These are phyloP conservation scores for Hirtodrosophila cameraria DNA, from an alignment of 2,888 invertebrate genomes.

Conservation along the genomic window DNA sequence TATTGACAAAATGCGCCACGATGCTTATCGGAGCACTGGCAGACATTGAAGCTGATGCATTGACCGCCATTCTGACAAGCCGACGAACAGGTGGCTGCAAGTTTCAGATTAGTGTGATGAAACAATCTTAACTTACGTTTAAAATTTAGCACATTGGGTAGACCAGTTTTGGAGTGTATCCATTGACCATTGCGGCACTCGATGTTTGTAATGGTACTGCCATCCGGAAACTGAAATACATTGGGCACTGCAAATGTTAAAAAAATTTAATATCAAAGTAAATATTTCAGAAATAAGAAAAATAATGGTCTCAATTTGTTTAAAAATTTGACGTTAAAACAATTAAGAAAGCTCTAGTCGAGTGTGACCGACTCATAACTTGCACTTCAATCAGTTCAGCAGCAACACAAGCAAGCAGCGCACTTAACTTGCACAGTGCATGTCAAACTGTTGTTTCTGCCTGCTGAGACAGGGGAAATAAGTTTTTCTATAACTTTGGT, in stretches of 20 bases:
- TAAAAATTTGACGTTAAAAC: too few species aligned
- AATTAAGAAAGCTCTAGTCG: too few species aligned
- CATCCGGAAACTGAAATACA: slow-evolving; percentile 88
- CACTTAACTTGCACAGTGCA: too few species aligned
- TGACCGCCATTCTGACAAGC: slow-evolving; percentile 92
- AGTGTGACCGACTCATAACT: too few species aligned
- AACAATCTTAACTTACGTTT: slow-evolving; percentile 85
- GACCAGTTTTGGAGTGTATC: too few species aligned
- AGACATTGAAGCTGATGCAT: slow-evolving; percentile 90
- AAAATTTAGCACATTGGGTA: slow-evolving; percentile 89
- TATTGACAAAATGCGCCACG: slow-evolving; percentile 83
- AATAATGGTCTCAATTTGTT: too few species aligned
- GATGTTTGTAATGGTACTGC: slow-evolving; percentile 88
- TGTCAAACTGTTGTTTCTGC: too few species aligned
- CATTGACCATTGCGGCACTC: slow-evolving; percentile 89
- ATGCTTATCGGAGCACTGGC: slow-evolving; percentile 90
- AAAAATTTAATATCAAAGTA: background rate
- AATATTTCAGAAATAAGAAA: too few species aligned
- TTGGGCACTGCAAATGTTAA: slow-evolving; percentile 89
- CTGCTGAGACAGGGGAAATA: too few species aligned
- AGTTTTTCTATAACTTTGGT: too few species aligned
- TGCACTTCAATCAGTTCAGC: too few species aligned
- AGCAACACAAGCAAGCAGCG: too few species aligned
- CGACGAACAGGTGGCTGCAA: slow-evolving; percentile 87
- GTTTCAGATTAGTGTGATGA: background rate